These are phyloP conservation scores for Acropora yongei DNA, from an alignment of 64 coral and sea anemone genomes.

Conservation along the genomic window DNA sequence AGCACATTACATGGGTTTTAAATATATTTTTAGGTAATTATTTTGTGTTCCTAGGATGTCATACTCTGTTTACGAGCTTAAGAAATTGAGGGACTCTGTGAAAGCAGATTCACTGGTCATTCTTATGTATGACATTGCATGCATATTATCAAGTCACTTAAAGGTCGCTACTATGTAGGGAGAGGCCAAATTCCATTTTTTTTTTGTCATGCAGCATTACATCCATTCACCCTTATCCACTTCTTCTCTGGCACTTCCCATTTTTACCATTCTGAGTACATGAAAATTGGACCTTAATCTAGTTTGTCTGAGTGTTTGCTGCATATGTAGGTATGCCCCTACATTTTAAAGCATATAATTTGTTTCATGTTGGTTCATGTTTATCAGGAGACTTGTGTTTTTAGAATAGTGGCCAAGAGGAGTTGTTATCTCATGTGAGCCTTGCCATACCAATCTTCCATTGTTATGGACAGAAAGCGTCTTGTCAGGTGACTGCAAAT, in stretches of 20 bases:
- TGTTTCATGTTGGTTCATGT: background rate
- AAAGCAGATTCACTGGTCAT: background rate
- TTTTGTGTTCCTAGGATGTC: no score
- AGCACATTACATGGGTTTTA: background rate
- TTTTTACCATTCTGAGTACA: background rate
- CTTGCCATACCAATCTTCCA: slow-evolving; percentile 81
- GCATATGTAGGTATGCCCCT: background rate
- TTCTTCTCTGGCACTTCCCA: background rate
- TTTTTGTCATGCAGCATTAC: background rate
- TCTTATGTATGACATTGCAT: slow-evolving; percentile 29
- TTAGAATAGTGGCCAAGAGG: slow-evolving; percentile 57
- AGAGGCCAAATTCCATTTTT: background rate
- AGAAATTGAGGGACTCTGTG: background rate
- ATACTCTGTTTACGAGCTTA: background rate
- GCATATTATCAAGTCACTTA: slow-evolving; percentile 57
- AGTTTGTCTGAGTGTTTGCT: background rate
- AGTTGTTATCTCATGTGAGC: slow-evolving; percentile 41
- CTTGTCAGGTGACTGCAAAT: slow-evolving; percentile 67
- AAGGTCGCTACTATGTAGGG: background rate
- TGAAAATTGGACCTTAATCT: background rate
- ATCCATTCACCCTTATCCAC: background rate
- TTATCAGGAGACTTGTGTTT: background rate
- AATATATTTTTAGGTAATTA: background rate
- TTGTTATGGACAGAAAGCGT: slow-evolving; percentile 84
- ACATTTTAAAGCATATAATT: background rate